Evolutionary conservation across 2,797 vertebrate species (phyloP), one percentile per base, ranked within the genome.

Genomic region (Sebastes trivittatus): DNA sequence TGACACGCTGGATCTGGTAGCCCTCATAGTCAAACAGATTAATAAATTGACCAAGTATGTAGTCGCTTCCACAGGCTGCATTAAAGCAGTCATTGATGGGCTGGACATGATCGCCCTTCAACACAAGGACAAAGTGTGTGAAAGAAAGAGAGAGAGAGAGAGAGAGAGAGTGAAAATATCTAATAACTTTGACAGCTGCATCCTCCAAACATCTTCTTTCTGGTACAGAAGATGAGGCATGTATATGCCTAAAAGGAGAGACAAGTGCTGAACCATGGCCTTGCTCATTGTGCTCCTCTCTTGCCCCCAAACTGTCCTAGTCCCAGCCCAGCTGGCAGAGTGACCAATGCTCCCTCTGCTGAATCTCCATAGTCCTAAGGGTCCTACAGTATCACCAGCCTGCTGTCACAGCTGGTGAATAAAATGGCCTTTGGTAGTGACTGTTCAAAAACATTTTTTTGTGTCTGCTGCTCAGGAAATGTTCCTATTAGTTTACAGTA

Each of bases 351-450:
- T 81, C 56, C 38, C 30, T 6, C 38, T 54, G 72, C 56, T 83
- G 58, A 82, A 79, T 66, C 42, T 56, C 36, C 70, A 38, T 27
- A 27, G 59, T 66, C 82, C 63, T 63, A 3, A 34, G 32, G 72
- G 60, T 77, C 79, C 72, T 18, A 23, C 29, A 36, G 18, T 29
- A 66, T 22, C 36, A 76, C 72, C 75, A 78, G 80, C 59, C 71
- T 75, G 67, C 66, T 81, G 29, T 38, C 58, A 72, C 34, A 75
- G 84, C 70, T 74, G 49, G 32, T 80, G 64, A 66, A 80, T 71
- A 66, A 80, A 25, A 78, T 6, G 22, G 18, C 22, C 30, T 58
- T 36, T 30, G n/a, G 54, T 34, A 75, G 34, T 32, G 36, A 75
- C 30, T 61, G n/a, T 58, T 55, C 8, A 34, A 23, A 54, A 56